A percentile compares a stretch with the other conserved stretches of the same genome.
Conservation (phyloP, 2,113 vertebrate species). For the Tupaia chinensis region DNA sequence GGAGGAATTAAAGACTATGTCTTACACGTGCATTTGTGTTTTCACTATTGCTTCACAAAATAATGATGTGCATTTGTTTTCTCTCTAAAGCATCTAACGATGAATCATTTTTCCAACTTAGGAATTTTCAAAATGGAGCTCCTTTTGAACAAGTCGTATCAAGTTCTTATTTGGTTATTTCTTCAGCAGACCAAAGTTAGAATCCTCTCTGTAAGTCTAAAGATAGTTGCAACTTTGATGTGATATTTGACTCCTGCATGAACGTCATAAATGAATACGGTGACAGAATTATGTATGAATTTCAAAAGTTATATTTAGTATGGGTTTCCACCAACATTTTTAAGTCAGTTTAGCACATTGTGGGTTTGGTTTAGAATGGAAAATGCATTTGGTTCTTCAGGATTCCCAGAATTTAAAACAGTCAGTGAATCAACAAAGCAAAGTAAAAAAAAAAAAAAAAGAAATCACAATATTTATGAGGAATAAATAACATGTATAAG, state of each 20-base stretch:
- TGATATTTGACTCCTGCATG: slow-evolving; percentile 69
- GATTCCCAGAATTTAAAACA: slow-evolving; percentile 69
- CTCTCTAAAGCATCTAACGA: slow-evolving; percentile 48
- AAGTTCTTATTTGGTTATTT: slow-evolving; percentile 79
- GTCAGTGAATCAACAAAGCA: slow-evolving; percentile 38
- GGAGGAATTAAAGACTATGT: not conserved
- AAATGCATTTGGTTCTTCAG: slow-evolving; percentile 60
- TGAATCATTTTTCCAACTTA: slow-evolving; percentile 75
- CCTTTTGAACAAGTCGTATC: slow-evolving; percentile 65
- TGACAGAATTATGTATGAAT: slow-evolving; percentile 71
- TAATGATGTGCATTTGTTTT: slow-evolving; percentile 33
- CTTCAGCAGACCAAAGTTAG: slow-evolving; percentile 45
- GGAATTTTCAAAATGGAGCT: slow-evolving; percentile 65
- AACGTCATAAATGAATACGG: slow-evolving; percentile 68
- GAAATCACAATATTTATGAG: slow-evolving; percentile 34
- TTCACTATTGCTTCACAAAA: slow-evolving; percentile 53
- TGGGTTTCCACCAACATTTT: slow-evolving; percentile 61
- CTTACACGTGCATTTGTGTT: not conserved
- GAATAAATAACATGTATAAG: not conserved
- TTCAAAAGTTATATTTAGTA: slow-evolving; percentile 77
- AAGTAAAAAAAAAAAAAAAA: slow-evolving; percentile 41
- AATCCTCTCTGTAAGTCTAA: slow-evolving; percentile 66
- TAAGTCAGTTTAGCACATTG: slow-evolving; percentile 45
- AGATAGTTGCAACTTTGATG: slow-evolving; percentile 71
- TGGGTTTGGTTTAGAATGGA: slow-evolving; percentile 69